Conservation (phyloP, 1,140 invertebrate genomes). For the Centruroides vittatus region DNA sequence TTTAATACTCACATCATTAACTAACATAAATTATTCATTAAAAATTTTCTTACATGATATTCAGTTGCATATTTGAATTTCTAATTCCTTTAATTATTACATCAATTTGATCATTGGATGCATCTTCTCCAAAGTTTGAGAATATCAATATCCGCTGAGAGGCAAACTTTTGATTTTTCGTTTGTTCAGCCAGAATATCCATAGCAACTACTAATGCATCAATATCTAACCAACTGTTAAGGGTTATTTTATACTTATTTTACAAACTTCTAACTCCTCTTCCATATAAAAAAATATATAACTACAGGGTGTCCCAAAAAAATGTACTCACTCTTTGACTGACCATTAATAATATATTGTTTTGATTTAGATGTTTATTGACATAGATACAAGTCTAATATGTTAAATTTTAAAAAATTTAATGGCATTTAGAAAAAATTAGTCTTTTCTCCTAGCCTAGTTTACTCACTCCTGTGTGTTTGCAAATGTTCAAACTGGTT, state of each 20-base stretch:
- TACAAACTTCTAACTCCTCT: background rate
- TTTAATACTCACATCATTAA: too few relatives aligned
- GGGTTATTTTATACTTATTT: background rate
- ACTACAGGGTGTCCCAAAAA: background rate
- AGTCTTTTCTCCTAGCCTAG: too few relatives aligned
- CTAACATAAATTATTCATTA: too few relatives aligned
- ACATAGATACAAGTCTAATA: too few relatives aligned
- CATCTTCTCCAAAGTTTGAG: conserved; percentile 28
- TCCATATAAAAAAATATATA: too few relatives aligned
- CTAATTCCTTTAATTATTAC: conserved; percentile 28
- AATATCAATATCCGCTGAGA: conserved; percentile 30
- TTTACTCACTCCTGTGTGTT: too few relatives aligned
- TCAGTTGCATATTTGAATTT: conserved; percentile 27
- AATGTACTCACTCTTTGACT: background rate
- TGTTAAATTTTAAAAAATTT: too few relatives aligned
- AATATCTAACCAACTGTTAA: conserved; percentile 13
- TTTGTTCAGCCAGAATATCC: conserved; percentile 30
- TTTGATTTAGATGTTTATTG: too few relatives aligned
- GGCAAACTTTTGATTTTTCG: conserved; percentile 5
- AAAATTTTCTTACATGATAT: conserved; percentile 29
- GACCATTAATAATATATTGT: too few relatives aligned
- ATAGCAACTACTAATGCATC: conserved; percentile 36
- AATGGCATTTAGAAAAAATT: too few relatives aligned
- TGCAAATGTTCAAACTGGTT: too few relatives aligned
- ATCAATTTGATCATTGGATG: conserved; percentile 30